These are phyloP conservation scores for Sorex fumeus DNA, from an alignment of 2,113 vertebrate species.

Conservation along the genomic window DNA sequence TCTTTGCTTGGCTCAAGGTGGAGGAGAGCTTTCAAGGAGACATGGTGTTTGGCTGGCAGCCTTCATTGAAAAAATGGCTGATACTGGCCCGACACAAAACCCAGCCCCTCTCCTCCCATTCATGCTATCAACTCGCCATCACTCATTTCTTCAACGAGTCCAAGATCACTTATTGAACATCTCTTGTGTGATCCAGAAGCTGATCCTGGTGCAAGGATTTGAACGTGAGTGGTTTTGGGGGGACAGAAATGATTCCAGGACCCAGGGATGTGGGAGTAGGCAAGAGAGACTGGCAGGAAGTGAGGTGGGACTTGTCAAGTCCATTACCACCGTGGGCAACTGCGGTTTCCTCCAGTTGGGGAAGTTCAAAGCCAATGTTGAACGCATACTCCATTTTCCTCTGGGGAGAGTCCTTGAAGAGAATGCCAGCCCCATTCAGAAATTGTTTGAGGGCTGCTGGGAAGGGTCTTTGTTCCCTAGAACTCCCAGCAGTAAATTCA, in stretches of 20 bases:
- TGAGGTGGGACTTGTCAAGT: background rate
- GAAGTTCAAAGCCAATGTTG: background rate
- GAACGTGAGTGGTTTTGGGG: constrained; percentile 51
- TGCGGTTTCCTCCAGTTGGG: background rate
- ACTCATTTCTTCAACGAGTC: constrained; percentile 23
- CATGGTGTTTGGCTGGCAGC: constrained; percentile 27
- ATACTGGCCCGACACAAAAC: background rate
- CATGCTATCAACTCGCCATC: constrained; percentile 35
- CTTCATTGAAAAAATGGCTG: constrained; percentile 52
- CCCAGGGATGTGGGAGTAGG: background rate
- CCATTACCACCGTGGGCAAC: background rate
- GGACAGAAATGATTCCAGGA: constrained; percentile 9
- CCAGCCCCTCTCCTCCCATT: background rate
- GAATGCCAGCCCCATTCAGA: background rate
- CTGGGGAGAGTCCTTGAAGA: background rate
- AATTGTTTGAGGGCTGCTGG: background rate
- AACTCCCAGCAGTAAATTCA: background rate
- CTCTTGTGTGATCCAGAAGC: constrained; percentile 23
- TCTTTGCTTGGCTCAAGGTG: constrained; percentile 34
- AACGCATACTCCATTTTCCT: constrained; percentile 12
- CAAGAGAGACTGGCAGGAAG: background rate
- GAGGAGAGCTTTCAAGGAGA: constrained; percentile 50
- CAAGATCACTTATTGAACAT: constrained; percentile 53
- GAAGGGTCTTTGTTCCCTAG: background rate
- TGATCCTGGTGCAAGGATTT: constrained; percentile 1